A percentile compares a stretch with the other conserved stretches of the same genome.
These are phyloP conservation scores for Euphysa ruthae DNA, from an alignment of 30 jellyfish, hydroid and myxozoan genomes.

Conservation along the genomic window DNA sequence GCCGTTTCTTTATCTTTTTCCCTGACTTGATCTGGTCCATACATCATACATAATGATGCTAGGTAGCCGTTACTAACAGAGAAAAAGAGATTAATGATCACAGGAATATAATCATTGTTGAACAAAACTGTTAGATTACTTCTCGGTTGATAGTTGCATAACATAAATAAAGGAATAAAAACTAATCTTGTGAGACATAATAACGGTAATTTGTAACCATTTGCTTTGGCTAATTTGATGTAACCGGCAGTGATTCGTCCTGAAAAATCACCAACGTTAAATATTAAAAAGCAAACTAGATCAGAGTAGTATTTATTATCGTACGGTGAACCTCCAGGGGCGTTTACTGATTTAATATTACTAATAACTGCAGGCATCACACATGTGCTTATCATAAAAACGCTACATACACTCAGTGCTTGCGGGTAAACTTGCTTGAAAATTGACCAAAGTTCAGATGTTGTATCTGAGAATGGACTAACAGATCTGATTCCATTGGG, in stretches of 20 bases:
- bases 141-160: slow-evolving; percentile 79
- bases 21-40: slow-evolving; percentile 75
- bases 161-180: slow-evolving; percentile 64
- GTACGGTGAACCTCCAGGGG: slow-evolving; percentile 40
- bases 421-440: slow-evolving; percentile 37
- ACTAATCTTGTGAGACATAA: slow-evolving; percentile 34
- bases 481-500: no score
- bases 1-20: slow-evolving; percentile 62
- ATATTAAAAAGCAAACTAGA: slow-evolving; percentile 49
- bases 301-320: slow-evolving; percentile 54
- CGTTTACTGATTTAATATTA: slow-evolving; percentile 47
- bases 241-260: slow-evolving; percentile 83
- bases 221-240: slow-evolving; percentile 27
- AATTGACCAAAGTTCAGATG: slow-evolving; percentile 10
- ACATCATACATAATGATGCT: slow-evolving; percentile 77
- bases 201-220: slow-evolving; percentile 48
- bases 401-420: slow-evolving; percentile 47
- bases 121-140: slow-evolving; percentile 18
- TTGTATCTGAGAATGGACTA: neutral
- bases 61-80: slow-evolving; percentile 59
- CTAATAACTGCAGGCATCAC: slow-evolving; percentile 62
- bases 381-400: slow-evolving; percentile 36
- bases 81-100: slow-evolving; percentile 47
- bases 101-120: slow-evolving; percentile 66
- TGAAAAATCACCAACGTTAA: slow-evolving; percentile 66